These are phyloP conservation scores for Microcaecilia unicolor DNA, from an alignment of 2,797 vertebrate species.

Conservation along the genomic window DNA sequence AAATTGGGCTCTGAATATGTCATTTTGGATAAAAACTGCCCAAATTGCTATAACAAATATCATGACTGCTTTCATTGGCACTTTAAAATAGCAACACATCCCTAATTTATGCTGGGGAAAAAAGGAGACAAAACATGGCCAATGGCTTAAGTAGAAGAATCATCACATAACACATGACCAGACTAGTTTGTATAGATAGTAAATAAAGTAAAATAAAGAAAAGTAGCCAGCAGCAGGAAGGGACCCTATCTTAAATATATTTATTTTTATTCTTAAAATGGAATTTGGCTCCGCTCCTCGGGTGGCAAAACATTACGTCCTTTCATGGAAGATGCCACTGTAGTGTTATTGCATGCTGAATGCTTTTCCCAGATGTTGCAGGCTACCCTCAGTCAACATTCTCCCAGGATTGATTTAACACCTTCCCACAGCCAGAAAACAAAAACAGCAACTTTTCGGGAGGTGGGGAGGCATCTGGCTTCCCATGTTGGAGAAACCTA, in stretches of 20 bases:
- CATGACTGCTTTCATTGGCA: no score
- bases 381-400: conserved; percentile 12
- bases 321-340: conserved; percentile 2
- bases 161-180: conserved; percentile 33
- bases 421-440: conserved; percentile 7
- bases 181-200: conserved; percentile 43
- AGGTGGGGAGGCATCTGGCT: conserved; percentile 4
- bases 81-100: no score
- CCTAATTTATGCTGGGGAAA: no score
- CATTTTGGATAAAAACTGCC: no score
- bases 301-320: not conserved
- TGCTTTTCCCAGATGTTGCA: conserved; percentile 47
- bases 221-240: not conserved
- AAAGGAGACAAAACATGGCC: no score
- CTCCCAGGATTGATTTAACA: conserved; percentile 30
- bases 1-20: no score
- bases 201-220: conserved; percentile 42
- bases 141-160: no score
- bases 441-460: conserved; percentile 6
- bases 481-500: not conserved
- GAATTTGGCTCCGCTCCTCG: conserved; percentile 11
- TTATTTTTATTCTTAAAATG: conserved; percentile 18
- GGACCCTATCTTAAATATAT: not conserved
- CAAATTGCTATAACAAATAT: no score
- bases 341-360: conserved; percentile 12